Percentiles rank a stretch among this genome's conserved stretches.
Conservation (phyloP, 2,113 vertebrate species). For the Malurus cyaneus region DNA sequence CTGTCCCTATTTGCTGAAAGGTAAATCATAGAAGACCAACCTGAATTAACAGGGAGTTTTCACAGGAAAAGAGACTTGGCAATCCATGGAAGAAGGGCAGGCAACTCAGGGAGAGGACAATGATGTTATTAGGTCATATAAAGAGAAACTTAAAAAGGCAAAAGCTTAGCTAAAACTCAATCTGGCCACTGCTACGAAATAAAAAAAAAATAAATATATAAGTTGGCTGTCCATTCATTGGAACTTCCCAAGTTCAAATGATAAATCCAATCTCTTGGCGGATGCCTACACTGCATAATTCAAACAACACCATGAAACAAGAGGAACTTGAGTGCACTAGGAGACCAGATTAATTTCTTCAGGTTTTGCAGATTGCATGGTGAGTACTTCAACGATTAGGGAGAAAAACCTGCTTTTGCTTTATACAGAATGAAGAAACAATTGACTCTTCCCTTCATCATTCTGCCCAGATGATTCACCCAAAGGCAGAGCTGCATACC, state of each 20-base stretch:
- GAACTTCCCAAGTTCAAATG: background rate
- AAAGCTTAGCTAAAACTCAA: background rate
- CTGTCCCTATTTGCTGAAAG: background rate
- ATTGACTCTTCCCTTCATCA: background rate
- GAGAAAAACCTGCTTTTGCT: background rate
- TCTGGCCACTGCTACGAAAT: background rate
- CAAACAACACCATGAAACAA: background rate
- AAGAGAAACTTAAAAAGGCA: background rate
- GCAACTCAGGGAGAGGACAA: background rate
- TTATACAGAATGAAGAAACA: background rate
- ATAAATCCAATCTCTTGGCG: background rate
- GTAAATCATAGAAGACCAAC: background rate
- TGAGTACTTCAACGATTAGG: background rate
- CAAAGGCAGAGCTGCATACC: background rate
- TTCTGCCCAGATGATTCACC: background rate
- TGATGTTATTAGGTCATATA: background rate
- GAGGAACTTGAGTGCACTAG: background rate
- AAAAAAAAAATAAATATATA: too few species aligned
- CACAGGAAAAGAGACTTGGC: background rate
- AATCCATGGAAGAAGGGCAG: background rate
- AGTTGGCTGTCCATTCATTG: background rate
- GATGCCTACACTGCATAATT: background rate
- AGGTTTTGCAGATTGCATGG: background rate
- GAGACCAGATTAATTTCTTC: background rate
- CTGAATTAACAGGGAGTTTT: background rate